Evolutionary conservation across 1,140 invertebrate species (phyloP), one percentile per base, ranked within the genome.

Genomic region (Formica exsecta): DNA sequence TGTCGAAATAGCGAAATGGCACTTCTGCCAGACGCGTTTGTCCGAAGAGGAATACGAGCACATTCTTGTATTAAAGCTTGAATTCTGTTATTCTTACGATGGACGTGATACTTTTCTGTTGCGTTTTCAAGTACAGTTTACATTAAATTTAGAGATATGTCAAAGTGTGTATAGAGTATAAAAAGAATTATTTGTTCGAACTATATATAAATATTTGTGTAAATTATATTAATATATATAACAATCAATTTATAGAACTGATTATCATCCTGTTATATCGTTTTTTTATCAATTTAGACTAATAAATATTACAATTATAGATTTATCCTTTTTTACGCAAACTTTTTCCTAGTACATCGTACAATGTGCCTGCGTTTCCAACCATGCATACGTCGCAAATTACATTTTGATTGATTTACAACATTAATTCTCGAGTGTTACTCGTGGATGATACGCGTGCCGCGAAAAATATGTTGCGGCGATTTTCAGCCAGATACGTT

Each of bases 1-100:
- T 89, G 88, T 90, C 76, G 68, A 89, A 75, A 89, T 81, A 80
- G 73, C 76, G 77, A 83, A 80, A 86, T 90, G 85, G 73, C 70
- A 89, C 88, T 89, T 83, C 59, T 89, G 84, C 68, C 61, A 71
- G 87, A 2, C 87, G 61, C 87, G 75, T 77, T 89, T 84, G 44
- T 81, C 59, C 81, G 62, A 77, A 41, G 62, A 77, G 73, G 36
- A 85, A 85, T 57, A 77, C 54, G 80, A 84, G 70, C 25, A 36
- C 25, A 13, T 62, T 22, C 36, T 76, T 29, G 54, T 19, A n/a
- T 38, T 61, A 36, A 36, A 36, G 54, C 38, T 32, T 51, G 59
- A 65, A 76, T 51, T 65, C 73, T 54, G 70, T 83, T 83, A 83
- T 83, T 83, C 68, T 73, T 73, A 48, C 54, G 4, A 36, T 61